Evolutionary conservation across 2,113 vertebrate genomes (phyloP).

Genomic region (Cervus canadensis): DNA sequence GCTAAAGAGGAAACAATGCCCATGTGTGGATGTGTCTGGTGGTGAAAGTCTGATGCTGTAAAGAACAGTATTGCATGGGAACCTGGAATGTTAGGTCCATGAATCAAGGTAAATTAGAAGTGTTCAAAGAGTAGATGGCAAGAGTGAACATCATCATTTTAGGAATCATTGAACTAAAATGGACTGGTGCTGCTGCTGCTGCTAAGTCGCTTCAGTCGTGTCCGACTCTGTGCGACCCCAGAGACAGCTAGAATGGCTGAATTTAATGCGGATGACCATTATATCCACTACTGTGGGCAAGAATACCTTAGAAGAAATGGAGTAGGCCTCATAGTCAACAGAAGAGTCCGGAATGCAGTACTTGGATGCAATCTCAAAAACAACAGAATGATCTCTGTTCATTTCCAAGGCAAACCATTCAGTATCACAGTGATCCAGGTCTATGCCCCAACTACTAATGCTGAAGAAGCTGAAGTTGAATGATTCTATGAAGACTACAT

Average conservation of each 20-base stretch:
- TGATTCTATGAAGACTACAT: background rate
- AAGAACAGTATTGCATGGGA: background rate
- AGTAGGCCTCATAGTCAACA: background rate
- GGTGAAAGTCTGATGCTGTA: background rate
- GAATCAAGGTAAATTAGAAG: background rate
- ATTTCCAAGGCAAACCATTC: background rate
- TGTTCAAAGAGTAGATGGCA: background rate
- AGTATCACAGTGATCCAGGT: background rate
- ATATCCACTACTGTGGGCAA: background rate
- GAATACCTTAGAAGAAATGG: background rate
- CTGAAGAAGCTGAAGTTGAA: background rate
- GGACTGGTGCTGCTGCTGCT: background rate
- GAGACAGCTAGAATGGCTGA: background rate
- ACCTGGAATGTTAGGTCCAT: background rate
- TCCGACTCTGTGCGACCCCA: no score
- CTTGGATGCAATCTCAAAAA: background rate
- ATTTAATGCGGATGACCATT: background rate
- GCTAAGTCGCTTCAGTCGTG: no score
- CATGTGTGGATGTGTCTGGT: background rate
- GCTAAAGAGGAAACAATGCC: background rate
- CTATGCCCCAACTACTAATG: background rate
- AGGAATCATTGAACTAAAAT: background rate
- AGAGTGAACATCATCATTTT: background rate
- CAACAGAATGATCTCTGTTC: background rate
- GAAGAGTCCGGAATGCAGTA: background rate